Evolutionary conservation across 2,888 invertebrate species (phyloP).

Genomic region (Meteorus cinctellus): DNA sequence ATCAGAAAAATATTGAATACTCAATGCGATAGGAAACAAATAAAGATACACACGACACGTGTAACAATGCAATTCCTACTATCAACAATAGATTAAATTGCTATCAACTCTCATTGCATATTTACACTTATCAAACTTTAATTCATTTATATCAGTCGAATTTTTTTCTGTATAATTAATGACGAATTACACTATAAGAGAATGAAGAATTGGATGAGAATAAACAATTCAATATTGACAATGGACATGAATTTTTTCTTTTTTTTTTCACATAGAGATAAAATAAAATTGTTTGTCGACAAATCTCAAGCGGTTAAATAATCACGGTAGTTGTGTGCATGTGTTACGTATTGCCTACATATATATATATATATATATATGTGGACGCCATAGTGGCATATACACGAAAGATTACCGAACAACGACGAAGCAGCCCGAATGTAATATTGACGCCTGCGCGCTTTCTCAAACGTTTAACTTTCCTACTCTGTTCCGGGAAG

Average conservation of each 20-base stretch:
- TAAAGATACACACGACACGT: background rate
- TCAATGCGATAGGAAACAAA: constrained; percentile 3
- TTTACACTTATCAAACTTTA: too few relatives aligned
- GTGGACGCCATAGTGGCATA: background rate
- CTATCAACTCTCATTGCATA: background rate
- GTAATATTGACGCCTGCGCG: background rate
- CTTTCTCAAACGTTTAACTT: constrained; percentile 14
- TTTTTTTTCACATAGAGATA: background rate
- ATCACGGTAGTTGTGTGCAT: background rate
- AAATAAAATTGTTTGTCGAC: background rate
- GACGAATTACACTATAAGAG: background rate
- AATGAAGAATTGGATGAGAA: background rate
- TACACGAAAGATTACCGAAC: background rate
- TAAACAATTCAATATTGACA: background rate
- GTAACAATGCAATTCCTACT: background rate
- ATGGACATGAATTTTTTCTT: background rate
- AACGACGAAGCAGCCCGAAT: background rate
- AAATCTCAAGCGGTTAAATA: background rate
- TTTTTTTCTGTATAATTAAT: background rate
- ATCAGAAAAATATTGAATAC: background rate
- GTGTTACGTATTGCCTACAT: background rate
- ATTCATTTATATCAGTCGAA: too few relatives aligned
- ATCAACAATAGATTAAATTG: background rate
- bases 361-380: background rate
- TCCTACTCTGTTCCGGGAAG: constrained; percentile 40